Evolutionary conservation across 2,113 vertebrate species (phyloP), one percentile per base, ranked within the genome.

Genomic region (Rafetus swinhoei): DNA sequence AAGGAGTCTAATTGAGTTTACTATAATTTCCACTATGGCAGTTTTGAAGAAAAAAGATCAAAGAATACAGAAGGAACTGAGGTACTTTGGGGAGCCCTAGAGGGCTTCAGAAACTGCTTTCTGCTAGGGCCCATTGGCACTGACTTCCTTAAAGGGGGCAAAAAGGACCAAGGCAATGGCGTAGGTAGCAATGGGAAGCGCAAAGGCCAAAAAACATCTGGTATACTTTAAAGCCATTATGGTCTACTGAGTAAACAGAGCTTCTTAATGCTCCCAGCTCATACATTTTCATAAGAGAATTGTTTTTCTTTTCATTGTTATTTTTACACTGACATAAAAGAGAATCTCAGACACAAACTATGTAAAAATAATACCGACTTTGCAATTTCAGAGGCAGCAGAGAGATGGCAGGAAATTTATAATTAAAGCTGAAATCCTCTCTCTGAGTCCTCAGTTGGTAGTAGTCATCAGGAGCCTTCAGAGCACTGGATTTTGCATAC

Each of bases 271-370:
- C 95, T 83, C 83, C 45, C 59, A 74, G 27, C 22, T 95, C 95
- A 96, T 95, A 95, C 95, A 96, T 96, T 97, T 97, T 97, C 93
- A 96, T 95, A 92, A 92, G 91, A 93, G 56, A 96, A 94, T 94
- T 93, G 90, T 96, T 96, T 97, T 90, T 27, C 90, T 93, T 96
- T 96, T 95, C 89, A 95, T 97, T 55, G 0, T 94, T 95, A 94
- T 95, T 95, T 97, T 97, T 59, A 69, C 22, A 56, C 82, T 21
- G 91, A 95, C 93, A 90, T 92, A 82, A 96, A 96, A 97, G 95
- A 90, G 90, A 87, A 92, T 95, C 87, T 95, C 59, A 95, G 94
- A 82, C 72, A 90, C 57, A 72, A 96, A 90, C 81, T 53, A 55
- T 18, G 62, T 39, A 84, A 93, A 94, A 96, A 90, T 92, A 89